These are phyloP conservation scores for Diogma glabrata DNA, from an alignment of 2,888 invertebrate genomes.

Conservation along the genomic window DNA sequence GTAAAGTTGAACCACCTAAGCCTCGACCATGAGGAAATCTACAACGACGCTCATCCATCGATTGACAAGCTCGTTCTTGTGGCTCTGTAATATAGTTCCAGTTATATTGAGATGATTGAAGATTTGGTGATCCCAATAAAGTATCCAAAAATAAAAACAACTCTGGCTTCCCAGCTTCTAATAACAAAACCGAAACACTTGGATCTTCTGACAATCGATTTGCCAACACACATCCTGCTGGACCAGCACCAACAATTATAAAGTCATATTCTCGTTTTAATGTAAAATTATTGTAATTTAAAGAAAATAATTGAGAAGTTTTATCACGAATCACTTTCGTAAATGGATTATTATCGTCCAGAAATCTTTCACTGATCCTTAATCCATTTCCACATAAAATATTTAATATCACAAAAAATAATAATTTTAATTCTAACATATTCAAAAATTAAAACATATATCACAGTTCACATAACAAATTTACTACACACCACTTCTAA, in stretches of 20 bases:
- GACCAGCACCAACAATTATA: constrained; percentile 56
- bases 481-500: too few relatives aligned
- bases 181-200: constrained; percentile 41
- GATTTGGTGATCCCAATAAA: constrained; percentile 40
- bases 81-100: constrained; percentile 50
- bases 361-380: too few relatives aligned
- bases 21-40: constrained; percentile 29
- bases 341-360: too few relatives aligned
- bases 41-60: constrained; percentile 36
- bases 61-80: constrained; percentile 40
- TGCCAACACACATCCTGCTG: constrained; percentile 58
- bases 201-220: constrained; percentile 53
- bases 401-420: too few relatives aligned
- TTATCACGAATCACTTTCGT: not conserved
- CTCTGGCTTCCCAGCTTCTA: constrained; percentile 37
- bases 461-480: too few relatives aligned
- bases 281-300: constrained; percentile 29
- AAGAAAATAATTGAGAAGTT: not conserved
- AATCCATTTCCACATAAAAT: too few relatives aligned
- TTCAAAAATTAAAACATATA: too few relatives aligned
- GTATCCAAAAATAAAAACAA: constrained; percentile 40
- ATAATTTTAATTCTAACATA: too few relatives aligned
- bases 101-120: constrained; percentile 45
- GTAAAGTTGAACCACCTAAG: constrained; percentile 20
- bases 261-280: constrained; percentile 45